Evolutionary conservation across 64 coral and sea anemone genomes (phyloP).

Genomic region (Anthopleura sola): DNA sequence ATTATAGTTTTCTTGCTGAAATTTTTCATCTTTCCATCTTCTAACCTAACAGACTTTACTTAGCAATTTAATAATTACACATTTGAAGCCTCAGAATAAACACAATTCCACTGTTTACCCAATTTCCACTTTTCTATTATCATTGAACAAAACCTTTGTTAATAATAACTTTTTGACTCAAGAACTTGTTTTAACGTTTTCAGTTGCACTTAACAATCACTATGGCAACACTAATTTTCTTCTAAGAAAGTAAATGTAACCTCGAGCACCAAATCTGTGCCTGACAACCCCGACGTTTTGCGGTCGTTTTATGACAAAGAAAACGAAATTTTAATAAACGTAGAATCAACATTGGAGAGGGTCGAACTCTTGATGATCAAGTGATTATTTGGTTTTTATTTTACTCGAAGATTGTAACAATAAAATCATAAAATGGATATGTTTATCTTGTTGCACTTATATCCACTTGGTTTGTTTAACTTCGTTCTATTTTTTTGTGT

Average conservation of each 20-base stretch:
- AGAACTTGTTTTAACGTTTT: not conserved
- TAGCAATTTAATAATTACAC: not conserved
- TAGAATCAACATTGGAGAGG: not conserved
- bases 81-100: not conserved
- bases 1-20: too few relatives aligned
- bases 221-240: not conserved
- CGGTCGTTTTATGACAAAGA: not conserved
- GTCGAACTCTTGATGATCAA: not conserved
- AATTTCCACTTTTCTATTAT: not conserved
- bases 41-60: not conserved
- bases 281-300: not conserved
- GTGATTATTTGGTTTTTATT: not conserved
- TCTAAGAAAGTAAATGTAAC: not conserved
- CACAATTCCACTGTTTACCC: not conserved
- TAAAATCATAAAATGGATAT: not conserved
- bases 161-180: not conserved
- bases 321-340: not conserved
- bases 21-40: too few relatives aligned
- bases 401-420: not conserved
- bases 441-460: not conserved
- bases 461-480: not conserved
- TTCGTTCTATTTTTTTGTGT: not conserved
- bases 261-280: not conserved
- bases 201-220: not conserved
- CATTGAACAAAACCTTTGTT: not conserved